Evolutionary conservation across 2,113 vertebrate genomes (phyloP).

Genomic region (Bambusicola thoracicus): DNA sequence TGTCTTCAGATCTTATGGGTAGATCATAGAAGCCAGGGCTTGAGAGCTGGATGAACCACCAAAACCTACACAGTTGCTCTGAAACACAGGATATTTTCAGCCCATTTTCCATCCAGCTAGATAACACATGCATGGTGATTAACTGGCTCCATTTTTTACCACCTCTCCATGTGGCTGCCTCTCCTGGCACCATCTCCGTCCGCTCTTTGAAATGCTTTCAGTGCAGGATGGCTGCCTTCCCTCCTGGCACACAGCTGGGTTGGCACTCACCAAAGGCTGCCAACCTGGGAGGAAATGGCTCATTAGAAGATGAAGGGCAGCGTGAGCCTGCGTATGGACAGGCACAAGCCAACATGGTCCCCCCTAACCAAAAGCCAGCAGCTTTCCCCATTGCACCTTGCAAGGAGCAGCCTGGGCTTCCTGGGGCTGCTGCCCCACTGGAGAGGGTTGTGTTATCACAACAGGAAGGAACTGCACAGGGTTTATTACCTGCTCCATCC

Average conservation of each 20-base stretch:
- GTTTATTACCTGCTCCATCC: not conserved
- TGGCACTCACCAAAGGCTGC: not conserved
- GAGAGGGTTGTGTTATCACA: not conserved
- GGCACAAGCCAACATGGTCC: rapidly evolving
- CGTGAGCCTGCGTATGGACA: not conserved
- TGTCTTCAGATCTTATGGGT: not conserved
- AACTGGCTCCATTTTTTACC: conserved; percentile 6
- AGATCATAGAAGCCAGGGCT: not conserved
- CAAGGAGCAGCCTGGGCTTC: not conserved
- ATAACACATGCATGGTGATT: conserved; percentile 12
- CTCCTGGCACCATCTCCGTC: conserved; percentile 1
- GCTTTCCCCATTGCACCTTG: not conserved
- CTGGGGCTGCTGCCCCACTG: not conserved
- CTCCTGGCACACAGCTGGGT: not conserved
- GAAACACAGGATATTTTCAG: conserved; percentile 31
- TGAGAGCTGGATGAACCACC: not conserved
- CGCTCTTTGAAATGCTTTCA: not conserved
- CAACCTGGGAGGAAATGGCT: not conserved
- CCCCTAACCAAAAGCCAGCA: not conserved
- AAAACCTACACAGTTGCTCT: not conserved
- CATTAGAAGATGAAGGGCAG: not conserved
- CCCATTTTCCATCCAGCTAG: conserved; percentile 7
- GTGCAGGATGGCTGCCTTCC: not conserved
- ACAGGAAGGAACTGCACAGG: not conserved
- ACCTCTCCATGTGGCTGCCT: not conserved